These are phyloP conservation scores for Andrena chrysosceles DNA, from an alignment of 2,888 invertebrate species.

Conservation along the genomic window DNA sequence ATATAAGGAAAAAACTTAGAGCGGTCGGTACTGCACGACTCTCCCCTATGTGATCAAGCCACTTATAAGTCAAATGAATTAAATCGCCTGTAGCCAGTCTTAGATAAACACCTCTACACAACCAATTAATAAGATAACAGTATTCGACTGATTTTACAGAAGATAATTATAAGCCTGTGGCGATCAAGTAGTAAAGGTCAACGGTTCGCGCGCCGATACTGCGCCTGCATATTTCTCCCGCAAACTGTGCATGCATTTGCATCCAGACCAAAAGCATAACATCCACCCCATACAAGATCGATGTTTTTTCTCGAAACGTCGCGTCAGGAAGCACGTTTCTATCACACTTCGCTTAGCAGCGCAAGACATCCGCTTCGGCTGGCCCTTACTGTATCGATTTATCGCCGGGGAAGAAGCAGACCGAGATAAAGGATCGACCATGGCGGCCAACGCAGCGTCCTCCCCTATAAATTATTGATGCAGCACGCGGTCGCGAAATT, in stretches of 20 bases:
- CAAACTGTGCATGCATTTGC: no score
- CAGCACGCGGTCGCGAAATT: constrained; percentile 6
- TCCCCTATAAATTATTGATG: constrained; percentile 34
- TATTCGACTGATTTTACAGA: no score
- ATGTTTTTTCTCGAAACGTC: not conserved
- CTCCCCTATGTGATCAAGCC: no score
- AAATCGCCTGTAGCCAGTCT: no score
- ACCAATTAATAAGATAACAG: no score
- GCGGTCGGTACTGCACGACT: no score
- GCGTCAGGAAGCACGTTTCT: not conserved
- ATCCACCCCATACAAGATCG: no score
- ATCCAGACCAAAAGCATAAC: no score
- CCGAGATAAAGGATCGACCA: constrained; percentile 13
- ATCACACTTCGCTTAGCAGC: not conserved
- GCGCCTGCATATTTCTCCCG: not conserved
- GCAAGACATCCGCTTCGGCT: not conserved
- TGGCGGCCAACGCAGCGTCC: constrained; percentile 2
- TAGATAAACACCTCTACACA: no score
- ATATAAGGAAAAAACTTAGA: no score
- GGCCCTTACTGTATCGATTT: constrained; percentile 6
- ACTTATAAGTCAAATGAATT: no score
- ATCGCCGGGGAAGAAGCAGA: not conserved
- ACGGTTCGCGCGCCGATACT: not conserved
- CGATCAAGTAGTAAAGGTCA: not conserved
- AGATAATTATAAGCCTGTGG: not conserved